phyloP scores from a whole-genome alignment of 2,113 vertebrate genomes.

The Trogon surrucura region DNA sequence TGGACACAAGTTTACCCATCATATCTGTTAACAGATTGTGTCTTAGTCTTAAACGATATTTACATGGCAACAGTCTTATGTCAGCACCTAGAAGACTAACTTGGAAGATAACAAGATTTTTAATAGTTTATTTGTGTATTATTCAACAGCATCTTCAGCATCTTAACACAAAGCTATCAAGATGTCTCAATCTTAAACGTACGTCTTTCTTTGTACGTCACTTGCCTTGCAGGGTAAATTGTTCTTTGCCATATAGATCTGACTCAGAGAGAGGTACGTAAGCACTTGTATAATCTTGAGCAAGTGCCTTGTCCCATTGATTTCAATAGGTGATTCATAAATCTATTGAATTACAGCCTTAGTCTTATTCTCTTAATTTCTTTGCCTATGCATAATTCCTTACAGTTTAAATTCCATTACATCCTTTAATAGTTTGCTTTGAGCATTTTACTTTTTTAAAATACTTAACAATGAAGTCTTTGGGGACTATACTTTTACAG shows the following conservation, averaged over 20 bases:
- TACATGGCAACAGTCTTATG: neutral
- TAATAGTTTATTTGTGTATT: neutral
- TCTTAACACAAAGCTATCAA: neutral
- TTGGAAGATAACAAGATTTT: constrained; percentile 14
- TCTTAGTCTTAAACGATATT: neutral
- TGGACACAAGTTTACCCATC: neutral
- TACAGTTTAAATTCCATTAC: neutral
- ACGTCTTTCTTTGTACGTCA: neutral
- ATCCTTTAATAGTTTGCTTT: neutral
- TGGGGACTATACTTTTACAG: neutral
- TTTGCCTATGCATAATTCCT: neutral
- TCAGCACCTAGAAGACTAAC: neutral
- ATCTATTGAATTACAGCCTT: neutral
- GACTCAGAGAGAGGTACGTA: constrained; percentile 32
- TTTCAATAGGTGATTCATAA: constrained; percentile 24
- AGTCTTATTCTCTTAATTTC: neutral
- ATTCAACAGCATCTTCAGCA: neutral
- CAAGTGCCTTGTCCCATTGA: neutral
- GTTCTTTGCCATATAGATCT: neutral
- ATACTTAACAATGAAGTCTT: neutral
- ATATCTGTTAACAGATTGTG: neutral
- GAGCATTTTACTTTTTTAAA: neutral
- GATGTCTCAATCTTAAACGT: neutral
- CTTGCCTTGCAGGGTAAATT: neutral
- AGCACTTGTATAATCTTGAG: neutral